Evolutionary conservation across 2,888 invertebrate genomes (phyloP).

Genomic region (Drosophila affinis): DNA sequence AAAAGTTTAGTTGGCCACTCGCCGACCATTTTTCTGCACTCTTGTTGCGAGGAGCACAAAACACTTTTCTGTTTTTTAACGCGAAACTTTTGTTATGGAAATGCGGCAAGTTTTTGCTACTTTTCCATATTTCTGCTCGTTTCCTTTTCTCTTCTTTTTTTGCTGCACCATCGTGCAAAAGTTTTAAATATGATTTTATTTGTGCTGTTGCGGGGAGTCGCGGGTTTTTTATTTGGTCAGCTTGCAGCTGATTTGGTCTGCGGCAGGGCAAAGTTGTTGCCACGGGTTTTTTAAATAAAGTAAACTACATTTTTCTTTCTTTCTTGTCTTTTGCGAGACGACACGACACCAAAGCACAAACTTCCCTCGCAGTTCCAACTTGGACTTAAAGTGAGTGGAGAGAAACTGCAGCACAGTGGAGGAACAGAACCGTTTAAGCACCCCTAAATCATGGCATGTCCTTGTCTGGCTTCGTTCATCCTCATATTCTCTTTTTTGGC

Average conservation of each 20-base stretch:
- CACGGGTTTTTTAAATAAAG: conserved; percentile 54
- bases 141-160: conserved; percentile 22
- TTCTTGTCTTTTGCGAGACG: not conserved
- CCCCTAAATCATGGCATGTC: conserved; percentile 63
- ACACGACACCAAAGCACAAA: conserved; percentile 9
- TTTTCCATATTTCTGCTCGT: conserved; percentile 31
- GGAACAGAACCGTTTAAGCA: conserved; percentile 58
- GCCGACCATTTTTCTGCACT: conserved; percentile 36
- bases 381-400: not conserved
- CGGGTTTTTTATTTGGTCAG: conserved; percentile 62
- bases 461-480: conserved; percentile 34
- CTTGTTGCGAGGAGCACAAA: conserved; percentile 41
- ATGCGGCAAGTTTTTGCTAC: conserved; percentile 50
- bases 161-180: conserved; percentile 49
- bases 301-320: conserved; percentile 36
- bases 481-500: conserved; percentile 29
- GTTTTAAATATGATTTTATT: conserved; percentile 77
- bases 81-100: conserved; percentile 66
- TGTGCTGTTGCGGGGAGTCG: conserved; percentile 55
- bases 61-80: conserved; percentile 54
- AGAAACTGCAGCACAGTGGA: conserved; percentile 12
- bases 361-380: conserved; percentile 1
- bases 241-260: conserved; percentile 58
- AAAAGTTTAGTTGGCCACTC: conserved; percentile 61
- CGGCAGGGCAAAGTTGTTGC: conserved; percentile 44